Conservation (phyloP, 30 jellyfish, hydroid and myxozoan genomes). For the Chrysaora quinquecirrha region DNA sequence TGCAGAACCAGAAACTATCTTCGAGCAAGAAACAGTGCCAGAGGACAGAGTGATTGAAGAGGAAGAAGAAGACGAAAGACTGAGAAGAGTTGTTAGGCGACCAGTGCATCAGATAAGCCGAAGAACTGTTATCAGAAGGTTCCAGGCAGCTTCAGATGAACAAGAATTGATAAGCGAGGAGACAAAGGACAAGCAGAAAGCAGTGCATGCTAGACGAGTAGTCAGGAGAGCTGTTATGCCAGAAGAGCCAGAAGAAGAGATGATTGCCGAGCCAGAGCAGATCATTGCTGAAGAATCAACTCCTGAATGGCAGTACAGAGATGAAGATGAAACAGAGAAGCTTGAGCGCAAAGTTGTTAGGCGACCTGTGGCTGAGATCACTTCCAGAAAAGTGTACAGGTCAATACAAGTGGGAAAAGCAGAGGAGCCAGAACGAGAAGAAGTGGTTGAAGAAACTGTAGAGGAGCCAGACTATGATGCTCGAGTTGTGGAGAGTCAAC, state of each 20-base stretch:
- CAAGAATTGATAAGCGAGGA: constrained; percentile 40
- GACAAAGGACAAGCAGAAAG: not conserved
- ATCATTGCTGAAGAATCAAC: not conserved
- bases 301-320: not conserved
- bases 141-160: constrained; percentile 61
- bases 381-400: not conserved
- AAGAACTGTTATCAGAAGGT: constrained; percentile 69
- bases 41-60: constrained; percentile 9
- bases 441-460: not conserved
- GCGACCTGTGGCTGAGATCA: no score
- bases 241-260: constrained; percentile 32
- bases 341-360: not conserved
- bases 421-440: not conserved
- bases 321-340: not conserved
- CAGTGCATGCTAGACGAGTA: not conserved
- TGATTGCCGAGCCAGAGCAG: constrained; percentile 61
- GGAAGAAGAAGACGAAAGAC: constrained; percentile 14
- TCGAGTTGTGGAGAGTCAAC: not conserved
- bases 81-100: constrained; percentile 27
- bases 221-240: constrained; percentile 8
- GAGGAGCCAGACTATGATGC: constrained; percentile 30
- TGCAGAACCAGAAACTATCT: not conserved
- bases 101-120: constrained; percentile 47
- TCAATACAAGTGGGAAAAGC: not conserved
- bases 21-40: not conserved